These are phyloP conservation scores for Montipora efflorescens DNA, from an alignment of 64 coral and sea anemone genomes.

Conservation along the genomic window DNA sequence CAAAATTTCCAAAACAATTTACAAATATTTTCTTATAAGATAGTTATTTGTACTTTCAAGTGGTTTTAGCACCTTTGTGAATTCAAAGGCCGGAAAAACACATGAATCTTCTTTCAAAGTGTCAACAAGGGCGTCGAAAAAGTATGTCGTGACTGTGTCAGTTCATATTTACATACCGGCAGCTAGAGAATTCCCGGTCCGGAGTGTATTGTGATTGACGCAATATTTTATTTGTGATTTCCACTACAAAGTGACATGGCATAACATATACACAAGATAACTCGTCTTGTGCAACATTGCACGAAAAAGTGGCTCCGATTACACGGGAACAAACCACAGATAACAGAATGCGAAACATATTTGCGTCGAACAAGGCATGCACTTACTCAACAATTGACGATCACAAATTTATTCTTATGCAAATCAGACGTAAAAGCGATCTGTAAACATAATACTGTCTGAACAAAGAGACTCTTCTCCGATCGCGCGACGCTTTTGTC, in stretches of 20 bases:
- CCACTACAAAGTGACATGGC: neutral
- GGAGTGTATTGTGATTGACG: no score
- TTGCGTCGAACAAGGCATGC: neutral
- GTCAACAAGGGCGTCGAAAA: neutral
- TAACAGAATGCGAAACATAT: slow-evolving; percentile 3
- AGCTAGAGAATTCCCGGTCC: neutral
- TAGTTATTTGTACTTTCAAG: neutral
- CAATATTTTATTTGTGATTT: no score
- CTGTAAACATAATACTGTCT: slow-evolving; percentile 43
- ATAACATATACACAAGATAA: slow-evolving; percentile 4
- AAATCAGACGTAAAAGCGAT: slow-evolving; percentile 46
- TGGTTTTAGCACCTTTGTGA: neutral
- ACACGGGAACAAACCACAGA: slow-evolving; percentile 6
- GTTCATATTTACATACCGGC: slow-evolving; percentile 23
- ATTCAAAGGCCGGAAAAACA: neutral
- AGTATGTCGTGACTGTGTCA: neutral
- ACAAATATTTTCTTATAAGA: neutral
- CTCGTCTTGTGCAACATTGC: neutral
- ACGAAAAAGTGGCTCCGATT: neutral
- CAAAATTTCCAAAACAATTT: neutral
- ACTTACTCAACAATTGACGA: slow-evolving; percentile 11
- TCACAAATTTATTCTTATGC: slow-evolving; percentile 52
- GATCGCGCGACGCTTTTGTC: slow-evolving; percentile 23
- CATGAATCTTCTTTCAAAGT: no score
- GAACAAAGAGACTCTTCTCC: slow-evolving; percentile 14